Evolutionary conservation across 2,797 vertebrate genomes (phyloP), one percentile per base, ranked within the genome.

Genomic region (Odontamblyopus lacepedii): DNA sequence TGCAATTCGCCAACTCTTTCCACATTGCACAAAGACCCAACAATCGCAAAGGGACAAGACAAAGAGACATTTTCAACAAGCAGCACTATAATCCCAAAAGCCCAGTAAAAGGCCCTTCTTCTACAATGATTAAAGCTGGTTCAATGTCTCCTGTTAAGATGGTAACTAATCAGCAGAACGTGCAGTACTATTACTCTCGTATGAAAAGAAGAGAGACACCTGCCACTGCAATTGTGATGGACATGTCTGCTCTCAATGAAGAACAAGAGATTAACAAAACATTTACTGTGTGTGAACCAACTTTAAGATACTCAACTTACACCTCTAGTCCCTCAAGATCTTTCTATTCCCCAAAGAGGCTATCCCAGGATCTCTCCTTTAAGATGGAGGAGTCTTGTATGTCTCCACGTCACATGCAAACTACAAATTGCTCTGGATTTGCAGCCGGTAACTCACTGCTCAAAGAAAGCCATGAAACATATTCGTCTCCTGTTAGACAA

Each of bases 191-290:
- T 12, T 41, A 8, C 55, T 87, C 77, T 64, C 71, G 71, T 13
- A 48, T 51, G 26, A 83, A 72, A 68, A 78, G 44, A 11, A 72
- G 66, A 69, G 38, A 61, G 1, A 41, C 48, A 5, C 65, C 64
- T 18, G 57, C 32, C n/a, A 69, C 82, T 0, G 7, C 85, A 29
- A 44, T 76, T 0, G 85, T 84, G 6, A 85, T 92, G 75, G 83
- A 92, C 57, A 41, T 89, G 12, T 84, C 79, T 9, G 27, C 18
- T 48, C 8, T n/a, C n/a, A 12, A 11, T 16, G 4, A 79, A 56
- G 64, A 26, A 4, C 18, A 65, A 23, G 23, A 26, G 0, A 27
- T 85, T 29, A 82, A 88, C 0, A 19, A 83, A 62, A 88, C 87
- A 6, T 88, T 88, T 41, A 74, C 63, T 0, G 32, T 87, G 35